Evolutionary conservation across 2,888 invertebrate species (phyloP), one percentile per base, ranked within the genome.

Genomic region (Apamea crenata): DNA sequence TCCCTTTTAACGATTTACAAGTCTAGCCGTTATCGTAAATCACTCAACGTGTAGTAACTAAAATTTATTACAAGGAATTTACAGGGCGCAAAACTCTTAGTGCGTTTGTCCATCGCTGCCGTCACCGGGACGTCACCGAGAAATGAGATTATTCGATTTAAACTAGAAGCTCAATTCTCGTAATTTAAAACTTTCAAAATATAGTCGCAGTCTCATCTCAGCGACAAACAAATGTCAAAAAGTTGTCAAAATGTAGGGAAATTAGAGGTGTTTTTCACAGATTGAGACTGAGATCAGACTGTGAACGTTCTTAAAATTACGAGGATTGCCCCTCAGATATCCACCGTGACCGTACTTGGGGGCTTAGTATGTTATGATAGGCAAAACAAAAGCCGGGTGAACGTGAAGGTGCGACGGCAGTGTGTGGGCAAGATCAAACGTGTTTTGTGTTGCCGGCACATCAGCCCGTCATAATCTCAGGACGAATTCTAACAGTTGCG

Each of bases 51-150:
- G 78, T 66, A 74, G 44, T 56, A 67, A 74, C 69, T 68, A 65
- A 72, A 47, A 78, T 84, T 72, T 84, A 85, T 84, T 81, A 76
- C 66, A 59, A 16, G 4, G n/a, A 66, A 67, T 70, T 68, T 71
- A 74, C 67, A 70, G 63, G 36, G 53, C 32, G 36, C 18, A 44
- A n/a, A 40, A 40, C 14, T 59, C 36, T 71, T 63, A 71, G 71
- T n/a, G 21, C 36, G 66, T 40, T 25, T 40, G 36, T 25, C 14
- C 66, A 66, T 7, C 7, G 7, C 66, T 16, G 3, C 40, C 66
- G 66, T 40, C 66, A 66, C 14, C 25, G 7, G 14, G 3, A 25
- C 36, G 25, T 66, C 36, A 65, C 21, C 10, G 10, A 53, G 25
- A 10, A 53, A 53, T 53, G 8, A 53, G 25, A 56, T 25, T 25